Evolutionary conservation across 2,888 invertebrate genomes (phyloP), one percentile per base, ranked within the genome.

Genomic region (Cheilosia soror): DNA sequence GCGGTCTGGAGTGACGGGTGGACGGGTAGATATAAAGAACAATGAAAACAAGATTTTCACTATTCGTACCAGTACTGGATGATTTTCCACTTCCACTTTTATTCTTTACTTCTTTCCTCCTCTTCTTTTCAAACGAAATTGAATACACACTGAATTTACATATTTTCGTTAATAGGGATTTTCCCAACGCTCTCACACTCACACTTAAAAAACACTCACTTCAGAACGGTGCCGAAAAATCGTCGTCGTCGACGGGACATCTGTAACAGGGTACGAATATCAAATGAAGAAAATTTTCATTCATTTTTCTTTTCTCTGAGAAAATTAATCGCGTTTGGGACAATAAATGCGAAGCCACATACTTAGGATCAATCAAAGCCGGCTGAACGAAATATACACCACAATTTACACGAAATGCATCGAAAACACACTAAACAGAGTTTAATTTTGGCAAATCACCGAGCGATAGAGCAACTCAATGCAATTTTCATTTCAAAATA

Each of bases 101-200:
- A 53, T 71, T 71, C 63, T 75, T 84, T 60, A 53, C 15, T 66
- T 71, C 73, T 63, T 75, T 31, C 68, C 47, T 62, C 65, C 75
- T 72, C 71, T 58, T 79, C 72, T 65, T 84, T 79, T 81, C 77
- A 72, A 81, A 72, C 76, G 62, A 81, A 85, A 85, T 81, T 81
- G 85, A 85, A 85, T 85, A 85, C 85, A 85, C 85, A 85, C 85
- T 85, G 77, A 85, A 85, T 85, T 85, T 85, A 85, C 85, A 81
- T 85, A 85, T 85, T 85, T 85, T 81, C 81, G 81, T 85, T 85
- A 85, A 85, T 80, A 85, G 81, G 76, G 85, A 81, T 81, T 85
- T 84, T 81, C 81, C 76, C 81, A 85, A 66, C 75, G 81, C 81
- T 85, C 85, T 85, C 81, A 81, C 85, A 72, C 80, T 85, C 81